Conservation (phyloP, 2,797 vertebrate genomes). For the Rachycentron canadum region DNA sequence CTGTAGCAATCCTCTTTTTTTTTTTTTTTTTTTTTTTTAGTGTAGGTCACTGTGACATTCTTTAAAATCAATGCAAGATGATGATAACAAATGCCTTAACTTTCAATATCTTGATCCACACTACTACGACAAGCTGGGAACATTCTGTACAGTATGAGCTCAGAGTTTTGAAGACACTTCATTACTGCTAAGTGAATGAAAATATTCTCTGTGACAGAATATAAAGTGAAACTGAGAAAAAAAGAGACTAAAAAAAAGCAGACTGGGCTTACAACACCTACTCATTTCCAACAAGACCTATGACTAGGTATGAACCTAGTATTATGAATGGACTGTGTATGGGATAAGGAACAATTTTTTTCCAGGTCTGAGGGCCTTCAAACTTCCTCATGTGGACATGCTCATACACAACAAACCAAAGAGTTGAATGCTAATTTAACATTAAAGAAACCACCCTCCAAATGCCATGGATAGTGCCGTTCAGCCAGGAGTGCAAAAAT, state of each 20-base stretch:
- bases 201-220: background rate
- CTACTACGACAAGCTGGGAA: background rate
- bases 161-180: background rate
- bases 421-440: too few species aligned
- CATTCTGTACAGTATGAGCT: background rate
- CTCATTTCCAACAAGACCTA: slow-evolving; percentile 1
- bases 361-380: too few species aligned
- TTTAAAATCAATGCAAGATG: background rate
- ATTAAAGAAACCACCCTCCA: too few species aligned
- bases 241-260: background rate
- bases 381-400: too few species aligned
- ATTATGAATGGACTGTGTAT: too few species aligned
- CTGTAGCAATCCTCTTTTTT: background rate
- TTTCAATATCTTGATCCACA: background rate
- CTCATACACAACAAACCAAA: too few species aligned
- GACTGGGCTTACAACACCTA: background rate
- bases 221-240: background rate
- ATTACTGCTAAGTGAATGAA: too few species aligned
- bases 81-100: background rate
- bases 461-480: too few species aligned
- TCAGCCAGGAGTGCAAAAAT: too few species aligned
- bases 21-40: background rate
- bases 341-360: too few species aligned
- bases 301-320: too few species aligned
- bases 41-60: slow-evolving; percentile 2